Evolutionary conservation across 2,888 invertebrate genomes (phyloP).

Genomic region (Zele albiditarsus): DNA sequence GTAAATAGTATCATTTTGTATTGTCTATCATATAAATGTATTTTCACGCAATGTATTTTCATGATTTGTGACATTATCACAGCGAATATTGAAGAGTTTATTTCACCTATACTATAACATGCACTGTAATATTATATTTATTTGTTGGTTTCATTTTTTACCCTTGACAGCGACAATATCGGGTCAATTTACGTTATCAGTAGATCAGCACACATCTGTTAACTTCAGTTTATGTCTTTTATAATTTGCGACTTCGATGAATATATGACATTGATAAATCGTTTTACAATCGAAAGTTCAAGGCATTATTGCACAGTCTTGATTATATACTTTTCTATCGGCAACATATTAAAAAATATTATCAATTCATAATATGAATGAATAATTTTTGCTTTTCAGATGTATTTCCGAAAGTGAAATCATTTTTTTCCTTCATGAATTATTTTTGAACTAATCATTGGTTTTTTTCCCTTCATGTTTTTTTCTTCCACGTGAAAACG

Average conservation of each 20-base stretch:
- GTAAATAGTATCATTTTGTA: conserved; percentile 40
- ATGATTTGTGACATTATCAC: no score
- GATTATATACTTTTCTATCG: conserved; percentile 6
- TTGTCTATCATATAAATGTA: background rate
- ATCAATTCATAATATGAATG: conserved; percentile 43
- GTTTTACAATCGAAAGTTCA: conserved; percentile 32
- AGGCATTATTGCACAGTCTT: conserved; percentile 14
- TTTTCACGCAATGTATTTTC: no score
- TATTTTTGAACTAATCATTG: background rate
- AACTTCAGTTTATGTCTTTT: conserved; percentile 40
- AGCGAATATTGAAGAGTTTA: no score
- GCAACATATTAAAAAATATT: conserved; percentile 30
- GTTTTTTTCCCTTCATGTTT: background rate
- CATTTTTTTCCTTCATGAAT: background rate
- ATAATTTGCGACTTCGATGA: conserved; percentile 35
- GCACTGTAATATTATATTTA: background rate
- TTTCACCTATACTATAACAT: no score
- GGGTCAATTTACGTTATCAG: conserved; percentile 52
- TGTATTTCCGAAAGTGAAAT: background rate
- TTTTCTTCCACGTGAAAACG: background rate
- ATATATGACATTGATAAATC: conserved; percentile 34
- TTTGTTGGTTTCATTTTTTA: conserved; percentile 9
- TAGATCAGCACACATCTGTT: conserved; percentile 41
- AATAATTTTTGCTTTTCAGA: background rate
- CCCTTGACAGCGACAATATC: conserved; percentile 45